A percentile compares a stretch with the other conserved stretches of the same genome.
These are phyloP conservation scores for Pharmacophagus antenor DNA, from an alignment of 2,888 invertebrate genomes.

Conservation along the genomic window DNA sequence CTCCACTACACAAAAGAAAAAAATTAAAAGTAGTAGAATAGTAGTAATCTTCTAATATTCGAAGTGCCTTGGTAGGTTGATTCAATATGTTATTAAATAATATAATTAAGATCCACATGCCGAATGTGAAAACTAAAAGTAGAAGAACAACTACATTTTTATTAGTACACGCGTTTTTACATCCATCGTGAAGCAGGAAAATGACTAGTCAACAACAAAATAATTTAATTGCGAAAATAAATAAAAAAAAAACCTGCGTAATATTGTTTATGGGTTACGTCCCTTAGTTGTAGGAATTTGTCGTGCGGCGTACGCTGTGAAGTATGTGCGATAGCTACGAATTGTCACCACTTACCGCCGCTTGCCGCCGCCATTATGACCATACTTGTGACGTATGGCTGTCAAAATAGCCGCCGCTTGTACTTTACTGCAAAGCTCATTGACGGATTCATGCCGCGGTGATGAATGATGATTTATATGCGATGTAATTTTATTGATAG, in stretches of 20 bases:
- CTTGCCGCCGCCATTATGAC: slow-evolving; percentile 31
- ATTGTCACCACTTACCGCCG: slow-evolving; percentile 22
- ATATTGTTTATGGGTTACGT: neutral
- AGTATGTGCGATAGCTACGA: slow-evolving; percentile 24
- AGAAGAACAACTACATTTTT: too few species aligned
- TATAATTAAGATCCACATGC: too few species aligned
- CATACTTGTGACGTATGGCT: slow-evolving; percentile 23
- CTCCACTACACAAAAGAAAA: too few species aligned
- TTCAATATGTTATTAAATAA: too few species aligned
- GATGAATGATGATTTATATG: neutral
- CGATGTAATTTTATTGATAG: too few species aligned
- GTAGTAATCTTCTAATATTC: neutral
- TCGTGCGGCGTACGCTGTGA: slow-evolving; percentile 22
- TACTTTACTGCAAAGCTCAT: neutral
- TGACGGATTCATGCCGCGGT: neutral
- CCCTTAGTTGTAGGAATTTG: slow-evolving; percentile 4
- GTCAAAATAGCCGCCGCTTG: neutral
- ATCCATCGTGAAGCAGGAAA: too few species aligned
- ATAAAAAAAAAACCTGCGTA: too few species aligned
- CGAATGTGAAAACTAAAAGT: too few species aligned
- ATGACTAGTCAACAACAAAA: too few species aligned
- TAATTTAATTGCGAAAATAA: too few species aligned
- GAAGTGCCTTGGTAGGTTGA: neutral
- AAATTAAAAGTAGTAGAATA: too few species aligned
- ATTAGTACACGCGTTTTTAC: too few species aligned